These are phyloP conservation scores for Ormyrus pomaceus DNA, from an alignment of 2,888 invertebrate species.

Conservation along the genomic window DNA sequence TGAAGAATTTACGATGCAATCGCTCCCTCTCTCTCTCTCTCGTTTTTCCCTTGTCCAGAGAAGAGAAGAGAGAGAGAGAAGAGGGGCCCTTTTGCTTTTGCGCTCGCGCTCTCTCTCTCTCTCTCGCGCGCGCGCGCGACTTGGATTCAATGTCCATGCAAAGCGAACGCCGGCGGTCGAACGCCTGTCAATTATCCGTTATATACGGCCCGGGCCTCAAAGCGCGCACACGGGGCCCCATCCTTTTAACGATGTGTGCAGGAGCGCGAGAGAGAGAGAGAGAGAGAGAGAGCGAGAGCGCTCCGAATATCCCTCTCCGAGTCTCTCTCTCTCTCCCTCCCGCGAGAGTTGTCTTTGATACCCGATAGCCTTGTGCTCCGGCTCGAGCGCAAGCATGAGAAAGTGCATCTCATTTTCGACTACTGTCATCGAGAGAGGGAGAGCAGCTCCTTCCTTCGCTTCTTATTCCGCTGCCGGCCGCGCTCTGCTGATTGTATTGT, in stretches of 20 bases:
- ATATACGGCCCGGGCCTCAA: conserved; percentile 75
- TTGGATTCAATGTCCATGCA: conserved; percentile 72
- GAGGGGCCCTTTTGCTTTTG: neutral
- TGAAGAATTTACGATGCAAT: conserved; percentile 56
- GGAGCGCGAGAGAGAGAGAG: conserved; percentile 26
- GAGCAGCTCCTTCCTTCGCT: no score
- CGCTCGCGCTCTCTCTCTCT: neutral
- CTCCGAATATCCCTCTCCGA: neutral
- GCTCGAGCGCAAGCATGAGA: conserved; percentile 40
- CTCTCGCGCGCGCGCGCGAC: conserved; percentile 2
- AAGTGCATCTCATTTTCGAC: conserved; percentile 56
- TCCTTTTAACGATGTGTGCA: no score
- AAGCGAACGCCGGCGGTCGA: conserved; percentile 68
- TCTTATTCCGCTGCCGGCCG: conserved; percentile 23
- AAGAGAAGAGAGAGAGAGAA: neutral
- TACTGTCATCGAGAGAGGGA: conserved; percentile 33
- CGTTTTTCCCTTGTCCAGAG: conserved; percentile 26
- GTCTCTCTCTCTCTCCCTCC: no score
- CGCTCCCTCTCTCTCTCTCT: conserved; percentile 22
- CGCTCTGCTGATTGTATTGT: conserved; percentile 47
- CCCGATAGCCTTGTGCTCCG: conserved; percentile 58
- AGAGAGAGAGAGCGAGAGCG: conserved; percentile 26
- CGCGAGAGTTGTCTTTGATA: conserved; percentile 44
- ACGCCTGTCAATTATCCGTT: conserved; percentile 76
- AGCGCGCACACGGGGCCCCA: conserved; percentile 59